Percentiles rank a stretch among this genome's conserved stretches.
These are phyloP conservation scores for Pluvianellus socialis DNA, from an alignment of 2,113 vertebrate species.

Conservation along the genomic window DNA sequence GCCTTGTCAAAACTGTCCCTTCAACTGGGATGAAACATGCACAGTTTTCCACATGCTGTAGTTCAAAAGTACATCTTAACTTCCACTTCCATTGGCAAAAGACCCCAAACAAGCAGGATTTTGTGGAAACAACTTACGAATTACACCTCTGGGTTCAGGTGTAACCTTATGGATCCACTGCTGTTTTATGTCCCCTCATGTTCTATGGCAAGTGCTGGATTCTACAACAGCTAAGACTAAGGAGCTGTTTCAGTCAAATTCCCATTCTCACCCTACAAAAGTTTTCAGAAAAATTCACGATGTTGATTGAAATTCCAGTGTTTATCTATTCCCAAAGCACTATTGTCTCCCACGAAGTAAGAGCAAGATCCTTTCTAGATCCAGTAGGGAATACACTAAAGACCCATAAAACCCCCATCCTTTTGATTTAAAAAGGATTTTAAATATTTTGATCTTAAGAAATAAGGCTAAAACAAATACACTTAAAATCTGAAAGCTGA, in stretches of 20 bases:
- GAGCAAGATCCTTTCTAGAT: neutral
- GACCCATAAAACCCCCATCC: neutral
- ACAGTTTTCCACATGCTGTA: neutral
- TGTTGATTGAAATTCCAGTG: neutral
- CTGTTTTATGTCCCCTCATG: neutral
- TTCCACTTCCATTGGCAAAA: neutral
- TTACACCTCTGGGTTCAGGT: neutral
- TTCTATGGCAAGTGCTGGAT: neutral
- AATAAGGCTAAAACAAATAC: neutral
- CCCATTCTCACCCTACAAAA: neutral
- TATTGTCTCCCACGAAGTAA: neutral
- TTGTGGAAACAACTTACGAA: neutral
- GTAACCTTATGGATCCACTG: neutral
- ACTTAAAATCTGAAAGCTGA: neutral
- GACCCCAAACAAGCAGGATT: neutral
- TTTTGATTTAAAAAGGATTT: neutral
- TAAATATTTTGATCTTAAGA: neutral
- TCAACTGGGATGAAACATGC: neutral
- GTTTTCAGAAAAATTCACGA: neutral
- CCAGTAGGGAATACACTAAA: neutral
- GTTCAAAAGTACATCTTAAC: neutral
- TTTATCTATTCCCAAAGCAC: neutral
- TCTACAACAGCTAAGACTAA: neutral
- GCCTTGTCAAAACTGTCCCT: constrained; percentile 8
- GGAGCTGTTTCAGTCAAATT: neutral